A percentile compares a stretch with the other conserved stretches of the same genome.
These are phyloP conservation scores for Bostrychus sinensis DNA, from an alignment of 2,113 vertebrate genomes.

Conservation along the genomic window DNA sequence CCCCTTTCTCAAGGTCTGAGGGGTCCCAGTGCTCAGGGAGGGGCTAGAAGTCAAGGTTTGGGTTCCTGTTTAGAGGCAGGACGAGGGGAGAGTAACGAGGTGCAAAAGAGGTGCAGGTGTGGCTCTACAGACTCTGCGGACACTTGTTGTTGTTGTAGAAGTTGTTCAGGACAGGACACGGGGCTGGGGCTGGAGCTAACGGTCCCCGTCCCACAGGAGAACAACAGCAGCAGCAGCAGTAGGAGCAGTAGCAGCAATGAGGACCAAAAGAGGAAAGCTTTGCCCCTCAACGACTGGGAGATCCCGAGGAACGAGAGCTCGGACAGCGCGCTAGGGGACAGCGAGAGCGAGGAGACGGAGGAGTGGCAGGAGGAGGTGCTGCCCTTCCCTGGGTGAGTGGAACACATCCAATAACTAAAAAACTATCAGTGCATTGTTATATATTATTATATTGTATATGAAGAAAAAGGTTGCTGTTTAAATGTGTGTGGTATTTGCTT, in stretches of 20 bases:
- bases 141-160: conserved; percentile 80
- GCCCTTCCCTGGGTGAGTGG: conserved; percentile 91
- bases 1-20: not conserved
- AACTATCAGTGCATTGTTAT: too few relatives aligned
- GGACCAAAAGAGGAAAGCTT: conserved; percentile 80
- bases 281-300: conserved; percentile 89
- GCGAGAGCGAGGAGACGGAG: conserved; percentile 93
- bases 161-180: conserved; percentile 87
- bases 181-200: conserved; percentile 85
- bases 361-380: conserved; percentile 96
- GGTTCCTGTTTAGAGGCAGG: conserved; percentile 38
- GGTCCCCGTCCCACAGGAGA: conserved; percentile 81
- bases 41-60: conserved; percentile 9
- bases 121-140: conserved; percentile 52
- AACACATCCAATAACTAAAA: not conserved
- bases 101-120: conserved; percentile 60
- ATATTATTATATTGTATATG: too few relatives aligned
- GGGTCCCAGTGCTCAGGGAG: conserved; percentile 12
- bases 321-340: conserved; percentile 97
- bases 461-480: too few relatives aligned
- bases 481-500: too few relatives aligned
- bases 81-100: conserved; percentile 19
- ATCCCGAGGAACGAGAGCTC: conserved; percentile 99
- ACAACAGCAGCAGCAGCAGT: conserved; percentile 71
- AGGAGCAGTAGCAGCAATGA: conserved; percentile 69